phyloP scores from a whole-genome alignment of 2,113 vertebrate genomes.

The Vulpes vulpes region DNA sequence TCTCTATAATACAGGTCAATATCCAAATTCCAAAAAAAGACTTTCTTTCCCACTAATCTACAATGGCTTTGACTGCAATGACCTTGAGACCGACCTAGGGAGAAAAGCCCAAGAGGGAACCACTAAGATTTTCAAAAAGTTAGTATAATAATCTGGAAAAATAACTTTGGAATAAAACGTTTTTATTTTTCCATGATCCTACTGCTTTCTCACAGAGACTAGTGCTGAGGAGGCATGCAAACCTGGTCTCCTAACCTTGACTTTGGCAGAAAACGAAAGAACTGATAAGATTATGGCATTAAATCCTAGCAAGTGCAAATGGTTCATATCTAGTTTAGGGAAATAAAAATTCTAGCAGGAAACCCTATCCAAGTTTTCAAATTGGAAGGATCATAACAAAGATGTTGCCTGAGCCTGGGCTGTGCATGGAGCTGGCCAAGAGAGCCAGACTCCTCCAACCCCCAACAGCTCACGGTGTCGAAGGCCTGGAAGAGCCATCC shows the following conservation, averaged over 20 bases:
- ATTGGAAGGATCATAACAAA: conserved; percentile 9
- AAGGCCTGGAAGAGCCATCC: background rate
- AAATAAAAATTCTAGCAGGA: conserved; percentile 55
- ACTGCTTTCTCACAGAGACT: conserved; percentile 51
- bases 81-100: conserved; percentile 20
- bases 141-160: conserved; percentile 31
- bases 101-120: conserved; percentile 38
- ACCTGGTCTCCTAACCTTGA: conserved; percentile 49
- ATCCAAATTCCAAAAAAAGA: conserved; percentile 7
- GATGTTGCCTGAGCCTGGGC: background rate
- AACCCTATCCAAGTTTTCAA: conserved; percentile 46
- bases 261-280: conserved; percentile 64
- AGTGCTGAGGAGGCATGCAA: background rate
- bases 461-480: background rate
- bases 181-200: background rate
- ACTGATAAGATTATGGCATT: conserved; percentile 41
- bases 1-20: conserved; percentile 48
- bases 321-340: conserved; percentile 43
- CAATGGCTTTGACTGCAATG: conserved; percentile 4
- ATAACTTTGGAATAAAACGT: background rate
- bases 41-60: background rate
- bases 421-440: background rate
- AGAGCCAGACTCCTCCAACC: background rate
- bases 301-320: conserved; percentile 62
- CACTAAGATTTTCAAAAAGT: conserved; percentile 51